Conservation (phyloP, 2,113 vertebrate species). For the Colinus virginianus region DNA sequence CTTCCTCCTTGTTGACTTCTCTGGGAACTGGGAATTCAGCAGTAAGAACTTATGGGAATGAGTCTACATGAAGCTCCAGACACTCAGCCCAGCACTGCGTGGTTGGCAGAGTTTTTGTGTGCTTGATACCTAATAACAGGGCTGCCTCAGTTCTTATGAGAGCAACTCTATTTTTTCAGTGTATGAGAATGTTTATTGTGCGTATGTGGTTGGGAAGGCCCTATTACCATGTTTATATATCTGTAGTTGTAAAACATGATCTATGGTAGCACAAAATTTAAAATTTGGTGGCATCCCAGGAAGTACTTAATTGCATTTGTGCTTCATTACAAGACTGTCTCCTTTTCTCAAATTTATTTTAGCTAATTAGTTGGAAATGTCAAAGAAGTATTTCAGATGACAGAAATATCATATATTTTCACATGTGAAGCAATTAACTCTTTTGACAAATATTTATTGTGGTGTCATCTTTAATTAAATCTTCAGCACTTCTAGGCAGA, state of each 20-base stretch:
- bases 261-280: slow-evolving; percentile 10
- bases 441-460: slow-evolving; percentile 66
- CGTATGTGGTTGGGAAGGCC: slow-evolving; percentile 3
- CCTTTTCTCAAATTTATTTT: slow-evolving; percentile 72
- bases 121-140: not conserved
- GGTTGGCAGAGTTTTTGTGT: not conserved
- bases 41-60: not conserved
- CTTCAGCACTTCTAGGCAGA: not conserved
- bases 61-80: slow-evolving; percentile 1
- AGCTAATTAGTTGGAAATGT: slow-evolving; percentile 79
- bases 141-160: slow-evolving; percentile 36
- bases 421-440: slow-evolving; percentile 48
- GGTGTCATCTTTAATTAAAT: slow-evolving; percentile 47
- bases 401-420: slow-evolving; percentile 47
- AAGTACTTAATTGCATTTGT: slow-evolving; percentile 55
- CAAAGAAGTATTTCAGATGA: slow-evolving; percentile 69
- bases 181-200: slow-evolving; percentile 37
- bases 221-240: slow-evolving; percentile 26
- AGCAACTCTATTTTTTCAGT: slow-evolving; percentile 11
- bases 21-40: not conserved
- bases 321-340: slow-evolving; percentile 60
- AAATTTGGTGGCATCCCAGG: slow-evolving; percentile 50
- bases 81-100: not conserved
- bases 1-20: not conserved
- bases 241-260: slow-evolving; percentile 32